These are phyloP conservation scores for Porphyrio hochstetteri DNA, from an alignment of 2,113 vertebrate genomes.

Conservation along the genomic window DNA sequence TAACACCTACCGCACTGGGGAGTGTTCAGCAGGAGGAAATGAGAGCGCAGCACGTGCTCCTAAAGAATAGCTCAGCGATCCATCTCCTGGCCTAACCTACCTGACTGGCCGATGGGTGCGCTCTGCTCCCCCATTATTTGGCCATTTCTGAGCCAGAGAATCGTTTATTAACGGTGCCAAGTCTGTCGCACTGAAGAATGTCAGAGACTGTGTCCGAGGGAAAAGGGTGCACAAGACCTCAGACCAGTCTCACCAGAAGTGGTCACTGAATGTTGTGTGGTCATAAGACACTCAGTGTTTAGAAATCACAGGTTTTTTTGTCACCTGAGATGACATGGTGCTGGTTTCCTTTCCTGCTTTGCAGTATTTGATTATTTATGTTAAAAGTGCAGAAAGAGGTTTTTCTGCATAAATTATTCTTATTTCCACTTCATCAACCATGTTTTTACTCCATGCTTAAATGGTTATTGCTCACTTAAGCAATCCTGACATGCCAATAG, in stretches of 20 bases:
- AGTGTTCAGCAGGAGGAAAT: background rate
- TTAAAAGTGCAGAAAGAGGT: slow-evolving; percentile 46
- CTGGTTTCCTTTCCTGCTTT: background rate
- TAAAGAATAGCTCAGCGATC: background rate
- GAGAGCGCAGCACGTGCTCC: background rate
- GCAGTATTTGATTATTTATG: slow-evolving; percentile 51
- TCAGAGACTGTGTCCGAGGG: background rate
- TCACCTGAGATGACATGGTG: background rate
- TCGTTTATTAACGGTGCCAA: background rate
- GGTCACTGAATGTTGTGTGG: background rate
- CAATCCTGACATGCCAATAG: background rate
- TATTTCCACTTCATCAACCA: slow-evolving; percentile 48
- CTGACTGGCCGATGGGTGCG: background rate
- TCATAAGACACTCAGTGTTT: background rate
- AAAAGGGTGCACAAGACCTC: background rate
- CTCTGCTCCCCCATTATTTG: background rate
- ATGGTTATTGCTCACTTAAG: slow-evolving; percentile 53
- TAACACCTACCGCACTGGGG: background rate
- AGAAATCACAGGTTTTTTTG: background rate
- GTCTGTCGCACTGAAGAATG: background rate
- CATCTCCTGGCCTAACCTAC: background rate
- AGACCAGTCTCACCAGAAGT: background rate
- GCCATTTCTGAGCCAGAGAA: background rate
- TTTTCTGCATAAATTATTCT: slow-evolving; percentile 66
- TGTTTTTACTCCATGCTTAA: slow-evolving; percentile 42